Conservation (phyloP, 2,113 vertebrate genomes). For the Perca fluviatilis region DNA sequence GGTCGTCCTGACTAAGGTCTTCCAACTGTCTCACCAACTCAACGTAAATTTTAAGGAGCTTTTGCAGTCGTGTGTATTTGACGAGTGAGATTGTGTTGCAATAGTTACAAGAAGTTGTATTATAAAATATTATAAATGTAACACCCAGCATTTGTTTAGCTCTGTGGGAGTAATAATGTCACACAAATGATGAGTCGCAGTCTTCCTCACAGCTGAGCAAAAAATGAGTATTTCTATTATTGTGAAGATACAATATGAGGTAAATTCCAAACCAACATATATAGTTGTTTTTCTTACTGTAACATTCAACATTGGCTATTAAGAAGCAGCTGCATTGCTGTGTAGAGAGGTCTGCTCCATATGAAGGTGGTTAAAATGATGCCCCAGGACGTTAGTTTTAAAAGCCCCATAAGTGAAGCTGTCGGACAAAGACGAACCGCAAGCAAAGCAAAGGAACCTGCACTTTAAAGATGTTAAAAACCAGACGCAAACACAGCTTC, state of each 20-base stretch:
- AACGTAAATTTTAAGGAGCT: not conserved
- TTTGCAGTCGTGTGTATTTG: not conserved
- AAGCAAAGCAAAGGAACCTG: conserved; percentile 60
- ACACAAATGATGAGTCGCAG: conserved; percentile 14
- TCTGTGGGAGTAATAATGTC: conserved; percentile 8
- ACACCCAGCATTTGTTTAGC: conserved; percentile 9
- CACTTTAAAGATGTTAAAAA: conserved; percentile 57
- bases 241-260: not conserved
- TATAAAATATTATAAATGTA: no score
- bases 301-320: conserved; percentile 2
- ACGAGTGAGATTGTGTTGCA: no score
- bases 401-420: conserved; percentile 54
- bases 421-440: conserved; percentile 57
- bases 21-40: conserved; percentile 11
- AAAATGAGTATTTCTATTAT: not conserved
- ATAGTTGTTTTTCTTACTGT: not conserved
- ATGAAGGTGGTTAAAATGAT: conserved; percentile 46
- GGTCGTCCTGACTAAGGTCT: conserved; percentile 28
- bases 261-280: not conserved
- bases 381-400: conserved; percentile 55
- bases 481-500: conserved; percentile 40
- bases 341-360: conserved; percentile 8
- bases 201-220: not conserved
- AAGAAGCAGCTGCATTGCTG: not conserved
- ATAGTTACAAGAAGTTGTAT: not conserved